Evolutionary conservation across 2,888 invertebrate genomes (phyloP).

Genomic region (Schizaphis graminum): DNA sequence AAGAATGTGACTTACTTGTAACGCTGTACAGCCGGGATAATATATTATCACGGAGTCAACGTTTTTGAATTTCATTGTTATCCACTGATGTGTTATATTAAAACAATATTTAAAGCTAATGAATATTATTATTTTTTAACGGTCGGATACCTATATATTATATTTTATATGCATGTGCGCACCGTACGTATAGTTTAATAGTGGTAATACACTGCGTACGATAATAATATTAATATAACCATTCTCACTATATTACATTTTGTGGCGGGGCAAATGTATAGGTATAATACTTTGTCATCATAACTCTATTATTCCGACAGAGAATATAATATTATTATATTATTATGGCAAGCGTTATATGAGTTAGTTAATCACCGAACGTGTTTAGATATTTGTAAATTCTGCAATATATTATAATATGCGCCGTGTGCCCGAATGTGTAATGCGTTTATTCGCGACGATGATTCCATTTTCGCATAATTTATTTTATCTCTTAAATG

Average conservation of each 20-base stretch:
- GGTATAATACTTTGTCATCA: neutral
- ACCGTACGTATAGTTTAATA: neutral
- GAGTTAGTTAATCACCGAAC: neutral
- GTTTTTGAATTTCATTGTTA: neutral
- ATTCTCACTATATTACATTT: neutral
- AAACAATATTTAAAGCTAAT: constrained; percentile 16
- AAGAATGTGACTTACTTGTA: constrained; percentile 12
- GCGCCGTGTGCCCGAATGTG: neutral
- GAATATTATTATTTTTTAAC: neutral
- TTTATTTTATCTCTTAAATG: constrained; percentile 26
- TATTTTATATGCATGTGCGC: too few relatives aligned
- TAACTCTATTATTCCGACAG: neutral
- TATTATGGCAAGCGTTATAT: neutral
- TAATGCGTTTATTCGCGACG: neutral
- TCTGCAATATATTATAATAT: neutral
- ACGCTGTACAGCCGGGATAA: neutral
- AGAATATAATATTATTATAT: constrained; percentile 6
- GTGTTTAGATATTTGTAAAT: neutral
- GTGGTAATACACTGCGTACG: neutral
- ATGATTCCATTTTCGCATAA: neutral
- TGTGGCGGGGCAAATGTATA: neutral
- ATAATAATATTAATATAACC: neutral
- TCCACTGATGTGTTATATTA: neutral
- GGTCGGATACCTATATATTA: neutral
- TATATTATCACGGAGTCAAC: neutral